A percentile compares a stretch with the other conserved stretches of the same genome.
phyloP scores from a whole-genome alignment of 2,888 invertebrate species.

The Xestia sexstrigata region DNA sequence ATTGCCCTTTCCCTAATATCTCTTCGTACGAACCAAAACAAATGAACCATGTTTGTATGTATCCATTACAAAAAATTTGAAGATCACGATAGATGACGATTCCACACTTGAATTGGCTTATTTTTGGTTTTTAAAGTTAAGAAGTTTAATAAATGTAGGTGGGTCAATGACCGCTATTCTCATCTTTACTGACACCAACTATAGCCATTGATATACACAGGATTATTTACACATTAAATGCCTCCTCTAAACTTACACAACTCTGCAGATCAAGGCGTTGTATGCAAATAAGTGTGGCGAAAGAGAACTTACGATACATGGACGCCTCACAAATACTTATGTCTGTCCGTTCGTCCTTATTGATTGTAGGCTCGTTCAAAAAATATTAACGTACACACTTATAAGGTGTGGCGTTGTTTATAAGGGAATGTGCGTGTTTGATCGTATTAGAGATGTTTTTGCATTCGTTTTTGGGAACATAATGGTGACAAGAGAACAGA shows the following conservation, averaged over 20 bases:
- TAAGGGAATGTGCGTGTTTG: neutral
- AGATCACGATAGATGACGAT: too few species aligned
- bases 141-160: too few species aligned
- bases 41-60: too few species aligned
- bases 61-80: too few species aligned
- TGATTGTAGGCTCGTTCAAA: slow-evolving; percentile 50
- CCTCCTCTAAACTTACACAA: slow-evolving; percentile 39
- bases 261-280: slow-evolving; percentile 71
- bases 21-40: too few species aligned
- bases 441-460: slow-evolving; percentile 15
- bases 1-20: too few species aligned
- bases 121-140: too few species aligned
- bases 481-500: neutral
- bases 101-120: too few species aligned
- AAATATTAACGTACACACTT: slow-evolving; percentile 43
- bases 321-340: slow-evolving; percentile 83
- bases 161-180: too few species aligned
- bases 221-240: neutral
- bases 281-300: slow-evolving; percentile 82
- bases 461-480: neutral
- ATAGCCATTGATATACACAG: neutral
- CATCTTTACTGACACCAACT: too few species aligned
- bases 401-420: slow-evolving; percentile 27
- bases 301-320: slow-evolving; percentile 79
- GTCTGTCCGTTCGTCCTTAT: slow-evolving; percentile 56